Evolutionary conservation across 2,113 vertebrate species (phyloP).

Genomic region (Eolophus roseicapilla): DNA sequence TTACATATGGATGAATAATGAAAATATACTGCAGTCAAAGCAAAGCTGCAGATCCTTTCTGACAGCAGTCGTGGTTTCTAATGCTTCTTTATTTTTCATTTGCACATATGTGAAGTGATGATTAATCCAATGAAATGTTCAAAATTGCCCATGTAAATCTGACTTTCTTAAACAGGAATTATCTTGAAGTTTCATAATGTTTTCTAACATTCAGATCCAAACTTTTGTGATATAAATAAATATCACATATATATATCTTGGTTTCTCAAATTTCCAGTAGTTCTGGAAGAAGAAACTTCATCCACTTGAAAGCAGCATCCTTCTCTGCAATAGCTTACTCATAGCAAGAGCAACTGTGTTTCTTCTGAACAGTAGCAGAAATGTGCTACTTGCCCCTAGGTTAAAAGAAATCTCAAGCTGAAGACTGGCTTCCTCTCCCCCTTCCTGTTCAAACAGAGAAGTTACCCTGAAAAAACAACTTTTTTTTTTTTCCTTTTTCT

Average conservation of each 20-base stretch:
- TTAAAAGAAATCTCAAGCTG: neutral
- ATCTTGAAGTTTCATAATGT: neutral
- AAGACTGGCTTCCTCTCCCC: neutral
- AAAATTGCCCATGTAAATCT: neutral
- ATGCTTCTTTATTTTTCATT: neutral
- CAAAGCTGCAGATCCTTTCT: neutral
- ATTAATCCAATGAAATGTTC: neutral
- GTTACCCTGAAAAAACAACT: neutral
- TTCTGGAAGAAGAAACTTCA: neutral
- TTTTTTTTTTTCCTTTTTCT: neutral
- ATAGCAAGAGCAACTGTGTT: neutral
- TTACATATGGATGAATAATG: neutral
- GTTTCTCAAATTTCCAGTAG: neutral
- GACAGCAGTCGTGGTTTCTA: neutral
- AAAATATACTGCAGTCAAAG: neutral
- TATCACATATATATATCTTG: neutral
- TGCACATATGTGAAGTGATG: neutral
- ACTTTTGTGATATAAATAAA: neutral
- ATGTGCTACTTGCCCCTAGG: neutral
- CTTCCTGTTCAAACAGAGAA: neutral
- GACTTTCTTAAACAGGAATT: neutral
- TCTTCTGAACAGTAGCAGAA: neutral
- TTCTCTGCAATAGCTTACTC: neutral
- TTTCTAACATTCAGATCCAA: neutral
- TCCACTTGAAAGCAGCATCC: neutral